Evolutionary conservation across 2,113 vertebrate genomes (phyloP), one percentile per base, ranked within the genome.

Genomic region (Actenoides lindsayi): DNA sequence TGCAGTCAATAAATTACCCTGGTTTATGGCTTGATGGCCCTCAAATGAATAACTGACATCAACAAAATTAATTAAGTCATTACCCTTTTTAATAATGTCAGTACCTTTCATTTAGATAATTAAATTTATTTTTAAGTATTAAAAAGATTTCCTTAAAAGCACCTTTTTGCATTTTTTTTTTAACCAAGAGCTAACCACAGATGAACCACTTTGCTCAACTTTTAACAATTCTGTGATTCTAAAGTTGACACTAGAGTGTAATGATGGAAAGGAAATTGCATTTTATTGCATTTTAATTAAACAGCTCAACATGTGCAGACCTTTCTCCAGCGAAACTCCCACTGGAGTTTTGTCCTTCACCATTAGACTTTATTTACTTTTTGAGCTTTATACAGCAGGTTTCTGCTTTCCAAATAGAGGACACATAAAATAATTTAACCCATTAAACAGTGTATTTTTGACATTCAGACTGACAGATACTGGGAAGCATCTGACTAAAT

Each of bases 1-100:
- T 89, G 65, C 89, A 97, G 96, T 96, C 95, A 90, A 96, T 96
- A 87, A 86, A 89, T 83, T 92, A 83, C 27, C 57, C 63, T 1
- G 4, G 25, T 80, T 96, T 90, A 83, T 54, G 93, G 70, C 63
- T 80, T 76, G 79, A 56, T 94, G 44, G 83, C 24, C 87, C 89
- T 73, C 63, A 95, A 95, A 96, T 93, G 48, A 93, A 63, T 83
- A 94, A 90, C 74, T 46, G 69, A 71, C 76, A 93, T 89, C 41
- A 63, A 87, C 76, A 77, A 81, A 96, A 95, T 75, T 62, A 85
- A 95, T 93, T 71, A 93, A 92, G 31, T 70, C 41, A 30, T 63
- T 95, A n/a, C 21, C 51, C 30, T 80, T 96, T 93, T 87, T 65
- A 77, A 39, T 74, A 65, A n/a, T n/a, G 2, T 62, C 56, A 68